Evolutionary conservation across 2,888 invertebrate species (phyloP).

Genomic region (Cremastobaeus sp.): DNA sequence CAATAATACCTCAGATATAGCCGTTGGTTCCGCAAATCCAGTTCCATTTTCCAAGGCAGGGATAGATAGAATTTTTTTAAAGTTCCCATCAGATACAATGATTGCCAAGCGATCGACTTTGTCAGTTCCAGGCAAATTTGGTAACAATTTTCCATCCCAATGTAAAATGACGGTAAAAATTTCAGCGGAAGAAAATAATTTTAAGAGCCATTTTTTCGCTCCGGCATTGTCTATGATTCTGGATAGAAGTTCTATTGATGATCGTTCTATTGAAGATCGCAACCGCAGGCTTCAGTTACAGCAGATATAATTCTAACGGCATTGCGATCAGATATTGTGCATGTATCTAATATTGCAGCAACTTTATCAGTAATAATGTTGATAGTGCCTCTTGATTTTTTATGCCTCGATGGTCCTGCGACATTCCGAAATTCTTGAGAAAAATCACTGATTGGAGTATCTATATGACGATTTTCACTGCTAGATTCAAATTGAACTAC

Average conservation of each 20-base stretch:
- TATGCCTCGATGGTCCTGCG: background rate
- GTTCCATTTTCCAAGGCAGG: too few relatives aligned
- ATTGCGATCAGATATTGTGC: constrained; percentile 51
- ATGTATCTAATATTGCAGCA: constrained; percentile 58
- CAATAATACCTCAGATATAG: constrained; percentile 37
- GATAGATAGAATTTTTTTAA: constrained; percentile 33
- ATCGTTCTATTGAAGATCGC: constrained; percentile 23
- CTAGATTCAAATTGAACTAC: background rate
- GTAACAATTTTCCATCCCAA: constrained; percentile 51
- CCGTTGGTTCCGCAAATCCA: constrained; percentile 16
- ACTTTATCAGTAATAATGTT: constrained; percentile 56
- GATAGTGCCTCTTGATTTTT: constrained; percentile 33
- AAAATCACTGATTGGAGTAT: constrained; percentile 9
- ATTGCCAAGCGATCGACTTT: constrained; percentile 41
- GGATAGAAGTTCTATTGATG: constrained; percentile 49
- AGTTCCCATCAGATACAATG: constrained; percentile 19
- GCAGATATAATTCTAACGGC: constrained; percentile 43
- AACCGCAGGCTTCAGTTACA: constrained; percentile 41
- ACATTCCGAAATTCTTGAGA: constrained; percentile 7
- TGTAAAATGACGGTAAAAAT: constrained; percentile 33
- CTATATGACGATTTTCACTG: constrained; percentile 12
- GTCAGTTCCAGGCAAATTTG: background rate
- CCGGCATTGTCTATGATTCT: constrained; percentile 34
- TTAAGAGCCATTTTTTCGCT: constrained; percentile 35
- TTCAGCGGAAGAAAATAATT: constrained; percentile 39